Evolutionary conservation across 2,113 vertebrate species (phyloP), one percentile per base, ranked within the genome.

Genomic region (Megaleporinus macrocephalus): DNA sequence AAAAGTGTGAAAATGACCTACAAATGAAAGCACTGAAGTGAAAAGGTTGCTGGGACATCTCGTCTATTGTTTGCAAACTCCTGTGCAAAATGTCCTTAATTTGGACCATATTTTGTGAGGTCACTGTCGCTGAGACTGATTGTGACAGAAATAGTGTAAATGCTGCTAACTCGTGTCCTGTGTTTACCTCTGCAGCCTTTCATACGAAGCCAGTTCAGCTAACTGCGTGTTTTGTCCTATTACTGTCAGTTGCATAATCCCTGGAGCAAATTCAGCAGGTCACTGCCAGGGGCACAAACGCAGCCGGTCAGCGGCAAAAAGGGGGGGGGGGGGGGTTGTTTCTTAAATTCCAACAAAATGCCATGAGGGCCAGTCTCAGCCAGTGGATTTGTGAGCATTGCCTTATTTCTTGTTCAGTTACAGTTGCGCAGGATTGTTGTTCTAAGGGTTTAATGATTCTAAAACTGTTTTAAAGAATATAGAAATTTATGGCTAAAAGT

Each of bases 211-310:
- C 65, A 79, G 47, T 20, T 70, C 65, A n/a, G 1, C 20, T 47
- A 70, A 22, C 66, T 22, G 51, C 3, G 55, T 12, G 14, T 30
- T 69, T 61, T 49, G 53, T 47, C 57, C 49, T 49, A 29, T 62
- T 47, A 36, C 66, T 72, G 63, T 79, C 63, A 49, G 20, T 44
- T 62, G 24, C 78, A 72, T 72, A 69, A 79, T 79, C 77, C 16
- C 59, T 62, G 68, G 55, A 62, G 68, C 41, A 20, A 29, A 72
- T 57, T 70, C 30, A 27, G 33, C 30, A 26, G 15, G 16, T 13
- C 63, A 11, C 29, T 33, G 63, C 27, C 63, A 66, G 63, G 24
- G 16, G 30, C 16, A 29, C 63, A 59, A 27, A 69, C 6, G 22
- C 75, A 77, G 61, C 61, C 24, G 22, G 26, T 26, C 63, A 20